Conservation (phyloP, 2,888 invertebrate genomes). For the Germaria angustata region DNA sequence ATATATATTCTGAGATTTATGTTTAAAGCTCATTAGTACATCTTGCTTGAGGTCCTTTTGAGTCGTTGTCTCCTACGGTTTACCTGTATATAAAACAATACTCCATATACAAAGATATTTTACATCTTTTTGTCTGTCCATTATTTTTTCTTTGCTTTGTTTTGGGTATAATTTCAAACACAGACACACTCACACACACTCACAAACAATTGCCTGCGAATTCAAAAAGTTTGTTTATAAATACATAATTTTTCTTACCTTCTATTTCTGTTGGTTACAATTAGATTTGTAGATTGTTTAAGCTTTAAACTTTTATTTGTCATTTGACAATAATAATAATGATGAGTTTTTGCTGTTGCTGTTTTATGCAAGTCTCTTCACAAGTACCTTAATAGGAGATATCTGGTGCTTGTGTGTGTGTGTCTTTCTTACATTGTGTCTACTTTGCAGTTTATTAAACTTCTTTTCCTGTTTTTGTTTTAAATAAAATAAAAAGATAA, state of each 20-base stretch:
- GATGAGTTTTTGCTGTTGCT: slow-evolving; percentile 38
- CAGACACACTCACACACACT: not conserved
- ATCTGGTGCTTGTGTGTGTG: not conserved
- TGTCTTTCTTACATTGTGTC: slow-evolving; percentile 58
- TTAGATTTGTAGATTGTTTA: slow-evolving; percentile 66
- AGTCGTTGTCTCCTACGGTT: slow-evolving; percentile 11
- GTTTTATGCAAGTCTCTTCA: slow-evolving; percentile 23
- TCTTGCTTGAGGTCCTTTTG: not conserved
- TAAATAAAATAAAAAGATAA: slow-evolving; percentile 23
- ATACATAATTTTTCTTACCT: not conserved
- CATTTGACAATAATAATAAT: slow-evolving; percentile 64
- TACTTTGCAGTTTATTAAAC: slow-evolving; percentile 14
- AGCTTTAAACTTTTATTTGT: slow-evolving; percentile 66
- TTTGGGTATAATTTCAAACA: slow-evolving; percentile 44
- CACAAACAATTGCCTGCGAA: not conserved
- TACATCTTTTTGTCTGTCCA: slow-evolving; percentile 56
- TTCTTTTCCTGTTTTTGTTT: not conserved
- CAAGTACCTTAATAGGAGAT: slow-evolving; percentile 39
- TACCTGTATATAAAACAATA: slow-evolving; percentile 33
- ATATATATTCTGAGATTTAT: no score
- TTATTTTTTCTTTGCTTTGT: slow-evolving; percentile 21
- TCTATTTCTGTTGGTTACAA: slow-evolving; percentile 50
- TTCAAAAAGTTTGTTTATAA: slow-evolving; percentile 42
- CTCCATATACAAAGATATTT: slow-evolving; percentile 37
- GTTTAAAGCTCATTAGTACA: not conserved